Percentiles rank a stretch among this genome's conserved stretches.
Evolutionary conservation across 1,140 invertebrate species (phyloP).

Genomic region (Leptoteleia sp.): DNA sequence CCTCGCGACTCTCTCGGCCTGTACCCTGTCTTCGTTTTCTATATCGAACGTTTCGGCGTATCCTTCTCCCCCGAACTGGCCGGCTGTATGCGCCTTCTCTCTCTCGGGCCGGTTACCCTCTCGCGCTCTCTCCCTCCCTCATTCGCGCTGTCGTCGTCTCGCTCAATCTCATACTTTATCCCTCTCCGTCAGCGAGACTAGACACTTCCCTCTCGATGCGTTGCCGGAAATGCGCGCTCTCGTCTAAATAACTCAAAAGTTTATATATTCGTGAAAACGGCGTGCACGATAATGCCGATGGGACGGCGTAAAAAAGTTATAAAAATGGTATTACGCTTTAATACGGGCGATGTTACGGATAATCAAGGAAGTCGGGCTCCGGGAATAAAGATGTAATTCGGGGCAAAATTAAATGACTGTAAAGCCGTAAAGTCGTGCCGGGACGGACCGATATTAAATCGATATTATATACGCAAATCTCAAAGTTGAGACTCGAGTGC

Average conservation of each 20-base stretch:
- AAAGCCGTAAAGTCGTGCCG: conserved; percentile 10
- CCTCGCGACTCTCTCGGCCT: background rate
- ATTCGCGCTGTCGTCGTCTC: conserved; percentile 29
- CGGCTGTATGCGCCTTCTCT: background rate
- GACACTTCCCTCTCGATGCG: conserved; percentile 53
- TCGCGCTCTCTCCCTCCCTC: conserved; percentile 7
- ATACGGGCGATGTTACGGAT: conserved; percentile 12
- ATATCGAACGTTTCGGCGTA: conserved; percentile 49
- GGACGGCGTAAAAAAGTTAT: conserved; percentile 36
- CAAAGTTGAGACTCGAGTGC: background rate
- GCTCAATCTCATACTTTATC: conserved; percentile 38
- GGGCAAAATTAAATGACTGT: conserved; percentile 33
- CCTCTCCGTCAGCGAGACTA: conserved; percentile 40
- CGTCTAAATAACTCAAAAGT: conserved; percentile 70
- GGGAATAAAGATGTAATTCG: conserved; percentile 45
- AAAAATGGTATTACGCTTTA: conserved; percentile 37
- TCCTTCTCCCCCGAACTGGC: conserved; percentile 31
- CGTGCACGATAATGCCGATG: conserved; percentile 19
- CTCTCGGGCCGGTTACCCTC: background rate
- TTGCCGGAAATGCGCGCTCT: conserved; percentile 70
- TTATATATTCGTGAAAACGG: conserved; percentile 62
- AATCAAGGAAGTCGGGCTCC: conserved; percentile 36
- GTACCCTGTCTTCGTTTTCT: conserved; percentile 2
- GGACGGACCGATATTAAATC: conserved; percentile 34
- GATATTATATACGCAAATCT: conserved; percentile 26